A percentile compares a stretch with the other conserved stretches of the same genome.
Evolutionary conservation across 2,797 vertebrate genomes (phyloP).

Genomic region (Phoeniculus purpureus): DNA sequence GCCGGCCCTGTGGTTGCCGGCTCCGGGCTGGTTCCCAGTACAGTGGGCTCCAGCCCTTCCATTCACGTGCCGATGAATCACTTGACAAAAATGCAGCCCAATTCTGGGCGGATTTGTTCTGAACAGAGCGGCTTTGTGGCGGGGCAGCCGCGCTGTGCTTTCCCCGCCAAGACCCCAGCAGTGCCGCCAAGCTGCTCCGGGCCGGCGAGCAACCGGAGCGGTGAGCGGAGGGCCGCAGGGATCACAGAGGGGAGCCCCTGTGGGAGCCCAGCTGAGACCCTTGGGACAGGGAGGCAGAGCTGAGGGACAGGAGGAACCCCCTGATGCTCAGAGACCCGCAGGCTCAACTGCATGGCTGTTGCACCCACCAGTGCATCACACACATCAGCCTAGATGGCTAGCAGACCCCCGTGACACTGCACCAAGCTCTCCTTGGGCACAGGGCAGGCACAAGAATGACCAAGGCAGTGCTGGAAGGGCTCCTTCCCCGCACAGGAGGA

Average conservation of each 20-base stretch:
- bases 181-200: constrained; percentile 57
- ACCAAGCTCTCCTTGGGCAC: neutral
- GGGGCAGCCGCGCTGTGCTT: constrained; percentile 68
- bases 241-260: neutral
- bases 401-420: neutral
- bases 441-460: rapidly evolving
- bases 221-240: neutral
- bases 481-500: neutral
- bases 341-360: too few relatives aligned
- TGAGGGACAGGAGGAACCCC: neutral
- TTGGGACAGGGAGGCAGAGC: neutral
- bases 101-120: constrained; percentile 75
- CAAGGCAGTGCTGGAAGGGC: neutral
- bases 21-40: constrained; percentile 6
- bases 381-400: neutral
- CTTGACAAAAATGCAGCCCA: constrained; percentile 79
- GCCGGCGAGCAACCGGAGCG: constrained; percentile 22
- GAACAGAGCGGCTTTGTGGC: constrained; percentile 83
- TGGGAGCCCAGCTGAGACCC: neutral
- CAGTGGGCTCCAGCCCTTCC: constrained; percentile 74
- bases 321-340: neutral
- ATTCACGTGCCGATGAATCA: constrained; percentile 84
- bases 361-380: rapidly evolving
- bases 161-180: constrained; percentile 72
- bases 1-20: neutral